These are phyloP conservation scores for Lysiphlebus fabarum DNA, from an alignment of 1,140 invertebrate species.

Conservation along the genomic window DNA sequence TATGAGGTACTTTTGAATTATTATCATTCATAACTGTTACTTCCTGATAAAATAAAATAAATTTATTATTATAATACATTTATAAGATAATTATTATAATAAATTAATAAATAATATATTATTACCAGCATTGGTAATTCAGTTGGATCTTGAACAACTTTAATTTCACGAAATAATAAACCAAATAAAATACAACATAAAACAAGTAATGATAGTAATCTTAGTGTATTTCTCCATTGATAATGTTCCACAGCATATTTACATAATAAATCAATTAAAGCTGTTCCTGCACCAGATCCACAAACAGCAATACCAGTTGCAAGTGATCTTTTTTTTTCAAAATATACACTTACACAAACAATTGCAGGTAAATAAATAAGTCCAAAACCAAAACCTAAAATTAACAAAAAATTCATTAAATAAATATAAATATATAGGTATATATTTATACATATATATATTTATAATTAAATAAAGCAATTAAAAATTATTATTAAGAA, in stretches of 20 bases:
- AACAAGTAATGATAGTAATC: constrained; percentile 78
- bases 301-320: constrained; percentile 94
- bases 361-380: constrained; percentile 93
- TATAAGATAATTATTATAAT: not conserved
- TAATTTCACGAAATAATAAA: constrained; percentile 73
- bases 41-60: constrained; percentile 16
- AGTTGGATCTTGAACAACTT: constrained; percentile 39
- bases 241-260: constrained; percentile 62
- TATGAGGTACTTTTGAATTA: constrained; percentile 5
- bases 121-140: constrained; percentile 30
- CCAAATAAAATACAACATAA: constrained; percentile 83
- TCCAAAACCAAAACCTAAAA: constrained; percentile 83
- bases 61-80: not conserved
- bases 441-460: constrained; percentile 1
- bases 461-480: no score
- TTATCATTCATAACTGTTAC: constrained; percentile 12
- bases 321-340: constrained; percentile 84
- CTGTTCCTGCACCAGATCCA: constrained; percentile 85
- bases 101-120: not conserved
- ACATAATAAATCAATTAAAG: constrained; percentile 78
- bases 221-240: constrained; percentile 71
- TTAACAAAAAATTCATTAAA: constrained; percentile 6
- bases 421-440: not conserved
- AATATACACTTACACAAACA: constrained; percentile 91
- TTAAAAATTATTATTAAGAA: not conserved